A percentile compares a stretch with the other conserved stretches of the same genome.
These are phyloP conservation scores for Sinocyclocheilus anophthalmus DNA, from an alignment of 2,113 vertebrate genomes.

Conservation along the genomic window DNA sequence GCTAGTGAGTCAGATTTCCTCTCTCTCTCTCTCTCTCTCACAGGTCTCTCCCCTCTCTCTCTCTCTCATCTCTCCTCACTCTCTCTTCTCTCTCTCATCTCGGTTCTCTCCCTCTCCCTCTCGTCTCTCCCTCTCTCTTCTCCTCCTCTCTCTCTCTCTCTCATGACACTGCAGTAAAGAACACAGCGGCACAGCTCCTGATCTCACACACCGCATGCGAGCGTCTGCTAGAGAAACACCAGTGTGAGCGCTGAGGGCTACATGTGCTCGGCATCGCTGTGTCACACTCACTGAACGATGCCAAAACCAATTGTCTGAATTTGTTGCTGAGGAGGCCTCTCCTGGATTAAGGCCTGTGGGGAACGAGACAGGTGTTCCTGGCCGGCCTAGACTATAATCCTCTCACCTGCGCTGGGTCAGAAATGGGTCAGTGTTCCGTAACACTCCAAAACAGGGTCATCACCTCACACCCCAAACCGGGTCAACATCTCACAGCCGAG, in stretches of 20 bases:
- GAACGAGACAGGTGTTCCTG: conserved; percentile 47
- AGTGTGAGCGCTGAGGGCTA: too few relatives aligned
- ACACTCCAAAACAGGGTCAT: conserved; percentile 37
- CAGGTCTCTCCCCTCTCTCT: too few relatives aligned
- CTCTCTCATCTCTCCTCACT: too few relatives aligned
- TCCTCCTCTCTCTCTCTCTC: not conserved
- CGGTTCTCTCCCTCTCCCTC: not conserved
- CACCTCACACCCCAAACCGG: conserved; percentile 11
- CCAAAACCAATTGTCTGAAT: conserved; percentile 20
- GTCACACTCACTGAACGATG: not conserved
- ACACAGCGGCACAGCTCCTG: not conserved
- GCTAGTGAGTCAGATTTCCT: conserved; percentile 12
- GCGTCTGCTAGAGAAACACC: too few relatives aligned
- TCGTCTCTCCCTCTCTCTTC: not conserved
- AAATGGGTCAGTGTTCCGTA: conserved; percentile 55
- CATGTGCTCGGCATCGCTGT: not conserved
- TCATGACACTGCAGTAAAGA: conserved; percentile 23
- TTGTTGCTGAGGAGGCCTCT: conserved; percentile 56
- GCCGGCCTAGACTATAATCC: conserved; percentile 59
- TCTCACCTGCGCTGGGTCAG: conserved; percentile 52
- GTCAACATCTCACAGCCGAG: conserved; percentile 16
- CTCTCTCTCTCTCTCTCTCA: not conserved
- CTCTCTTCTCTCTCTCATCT: not conserved
- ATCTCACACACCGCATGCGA: conserved; percentile 16
- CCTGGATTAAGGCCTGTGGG: conserved; percentile 53